Base-by-base conservation (phyloP, 2,113 vertebrate genomes). In the Tragulus kanchil region DNA sequence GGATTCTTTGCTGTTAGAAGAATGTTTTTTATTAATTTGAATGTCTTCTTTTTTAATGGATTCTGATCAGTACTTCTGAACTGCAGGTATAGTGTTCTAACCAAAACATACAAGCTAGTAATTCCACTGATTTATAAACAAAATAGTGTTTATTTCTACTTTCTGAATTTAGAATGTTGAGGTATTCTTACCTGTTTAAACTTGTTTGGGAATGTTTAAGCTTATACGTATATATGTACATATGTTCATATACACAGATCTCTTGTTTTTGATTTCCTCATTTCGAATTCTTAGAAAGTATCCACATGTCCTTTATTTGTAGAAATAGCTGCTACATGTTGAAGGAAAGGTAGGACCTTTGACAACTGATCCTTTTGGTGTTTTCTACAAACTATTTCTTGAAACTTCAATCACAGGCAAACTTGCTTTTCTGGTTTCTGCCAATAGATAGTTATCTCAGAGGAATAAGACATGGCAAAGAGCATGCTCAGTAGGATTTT, bases 1-100 rank as follows among this genome's bases (percentile, higher is more conserved):
- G 87, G 87, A 69, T 64, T 96, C 42, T 95, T 85, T 97, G n/a
- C 84, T 91, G 13, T 96, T 97, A 42, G 45, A 78, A 93, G 78
- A 90, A 95, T 85, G 59, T 93, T 58, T 54, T 54, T 90, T 85
- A 25, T 95, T 82, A 62, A 91, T 91, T 93, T 90, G 79, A 95
- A 58, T 82, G n/a, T 94, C 90, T 64, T 61, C 81, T 89, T 73
- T 42, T 67, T 69, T 25, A 96, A 97, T 56, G 59, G 14, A 16
- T 77, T 94, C 59, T 50, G 85, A 64, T 87, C 82, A 96, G 89
- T 82, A 83, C 31, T 52, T 96, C 79, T 83, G 62, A 96, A 93
- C 54, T 94, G 1, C 21, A 95, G 23, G 12, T 91, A 25, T 28
- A 82, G 16, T 90, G 82, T 96, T 96, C 36, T 75, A 79, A 90